These are phyloP conservation scores for Anguilla megastoma DNA, from an alignment of 2,797 vertebrate species.

Conservation along the genomic window DNA sequence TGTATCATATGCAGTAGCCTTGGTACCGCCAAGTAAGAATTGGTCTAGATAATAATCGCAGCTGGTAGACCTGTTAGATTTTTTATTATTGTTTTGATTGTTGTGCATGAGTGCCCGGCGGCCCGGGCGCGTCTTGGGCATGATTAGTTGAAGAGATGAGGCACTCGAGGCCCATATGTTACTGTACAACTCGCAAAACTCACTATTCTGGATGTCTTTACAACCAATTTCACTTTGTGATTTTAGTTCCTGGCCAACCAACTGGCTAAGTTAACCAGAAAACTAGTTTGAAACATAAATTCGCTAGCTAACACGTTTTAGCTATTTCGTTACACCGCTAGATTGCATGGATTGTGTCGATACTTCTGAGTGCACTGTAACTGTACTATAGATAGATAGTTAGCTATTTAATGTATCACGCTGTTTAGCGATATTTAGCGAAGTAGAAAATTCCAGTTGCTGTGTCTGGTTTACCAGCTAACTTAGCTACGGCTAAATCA, in stretches of 20 bases:
- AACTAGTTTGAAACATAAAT: background rate
- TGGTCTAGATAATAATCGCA: background rate
- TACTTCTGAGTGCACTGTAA: background rate
- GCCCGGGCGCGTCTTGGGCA: slow-evolving; percentile 25
- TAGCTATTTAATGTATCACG: background rate
- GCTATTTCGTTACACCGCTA: background rate
- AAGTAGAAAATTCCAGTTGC: background rate
- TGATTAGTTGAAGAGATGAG: slow-evolving; percentile 6
- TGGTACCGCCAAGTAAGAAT: background rate
- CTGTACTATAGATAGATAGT: background rate
- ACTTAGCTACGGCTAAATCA: background rate
- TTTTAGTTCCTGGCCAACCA: background rate
- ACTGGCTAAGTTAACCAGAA: background rate
- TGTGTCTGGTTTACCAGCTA: background rate
- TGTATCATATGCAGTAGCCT: background rate
- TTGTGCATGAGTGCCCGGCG: slow-evolving; percentile 2
- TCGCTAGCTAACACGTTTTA: background rate
- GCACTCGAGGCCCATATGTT: background rate
- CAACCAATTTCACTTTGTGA: background rate
- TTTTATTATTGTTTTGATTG: slow-evolving; percentile 18
- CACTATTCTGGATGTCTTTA: background rate
- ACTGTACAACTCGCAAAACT: background rate
- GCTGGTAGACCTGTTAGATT: background rate
- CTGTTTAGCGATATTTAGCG: background rate
- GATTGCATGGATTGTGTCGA: too few relatives aligned